Base-by-base conservation (phyloP, 2,888 invertebrate genomes). In the Gastracanthus pulcherrimus region DNA sequence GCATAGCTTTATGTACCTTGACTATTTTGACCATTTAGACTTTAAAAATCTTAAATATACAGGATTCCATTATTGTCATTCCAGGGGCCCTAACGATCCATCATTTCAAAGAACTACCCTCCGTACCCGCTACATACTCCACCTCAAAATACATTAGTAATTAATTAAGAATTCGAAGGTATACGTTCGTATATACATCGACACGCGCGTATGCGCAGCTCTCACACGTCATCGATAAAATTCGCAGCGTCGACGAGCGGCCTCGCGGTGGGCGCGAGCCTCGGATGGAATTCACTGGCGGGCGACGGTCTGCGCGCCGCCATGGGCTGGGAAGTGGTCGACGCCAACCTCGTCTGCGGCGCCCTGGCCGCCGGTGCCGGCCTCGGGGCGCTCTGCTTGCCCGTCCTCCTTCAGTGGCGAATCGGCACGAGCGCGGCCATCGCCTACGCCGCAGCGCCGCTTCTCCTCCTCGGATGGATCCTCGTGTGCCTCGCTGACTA, bases 231-330 rank as follows among this genome's bases (percentile, higher is more conserved):
- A n/a, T n/a, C n/a, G n/a, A n/a, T n/a, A n/a, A n/a, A n/a, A n/a
- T 13, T 76, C 31, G 9, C 84, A 91, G 91, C 87, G 3, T 90
- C 90, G 4, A 84, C 89, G 23, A 87, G 88, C 41, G 90, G 89
- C 31, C 89, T 90, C 45, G 87, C 86, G 5, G 82, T 90, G 4
- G 91, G 90, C 9, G 87, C 88, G 3, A 87, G 88, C 2, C 85
- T 90, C 13, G 90, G 88, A 9, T 91, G 91, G 90, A 89, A 88
- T 83, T 90, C 91, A 5, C 87, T 86, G 29, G 88, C 87, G 7
- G 83, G 83, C 5, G 84, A 84, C 31, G 84, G 86, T 3, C 64
- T 91, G 58, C 87, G 84, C 64, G 85, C 38, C 3, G 41, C 76
- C 86, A 26, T 83, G 80, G 70, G 89, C 87, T 41, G 88, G 84